phyloP scores from a whole-genome alignment of 2,888 invertebrate species.

The Campoplex capitator region DNA sequence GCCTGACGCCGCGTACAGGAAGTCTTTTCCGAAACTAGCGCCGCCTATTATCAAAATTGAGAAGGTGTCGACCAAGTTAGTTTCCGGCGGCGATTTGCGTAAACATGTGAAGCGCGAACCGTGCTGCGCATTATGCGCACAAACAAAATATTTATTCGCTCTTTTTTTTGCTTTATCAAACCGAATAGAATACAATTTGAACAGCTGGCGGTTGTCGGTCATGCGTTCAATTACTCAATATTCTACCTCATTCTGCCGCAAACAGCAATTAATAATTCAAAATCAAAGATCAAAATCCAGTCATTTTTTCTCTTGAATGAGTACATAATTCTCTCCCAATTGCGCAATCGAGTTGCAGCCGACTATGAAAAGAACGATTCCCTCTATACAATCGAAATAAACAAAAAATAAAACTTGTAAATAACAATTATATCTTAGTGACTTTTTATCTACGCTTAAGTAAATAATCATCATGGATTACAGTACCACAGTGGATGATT shows the following conservation, averaged over 20 bases:
- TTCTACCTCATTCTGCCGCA: neutral
- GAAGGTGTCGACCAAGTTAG: conserved; percentile 3
- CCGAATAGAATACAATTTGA: neutral
- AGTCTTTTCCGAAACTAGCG: conserved; percentile 6
- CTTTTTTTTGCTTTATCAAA: neutral
- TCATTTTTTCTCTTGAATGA: neutral
- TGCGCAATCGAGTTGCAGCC: neutral
- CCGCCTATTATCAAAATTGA: neutral
- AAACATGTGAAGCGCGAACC: neutral
- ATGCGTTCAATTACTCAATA: too few relatives aligned
- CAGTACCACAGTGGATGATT: neutral
- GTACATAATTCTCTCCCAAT: neutral
- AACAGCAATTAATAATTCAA: neutral
- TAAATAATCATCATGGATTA: neutral
- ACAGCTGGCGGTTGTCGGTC: neutral
- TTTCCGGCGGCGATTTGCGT: conserved; percentile 30
- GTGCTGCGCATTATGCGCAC: neutral
- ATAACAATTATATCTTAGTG: neutral
- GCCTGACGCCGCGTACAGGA: neutral
- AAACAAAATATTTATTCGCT: neutral
- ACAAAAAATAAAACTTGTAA: neutral
- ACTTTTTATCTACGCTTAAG: neutral
- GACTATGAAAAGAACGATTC: neutral
- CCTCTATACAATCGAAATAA: too few relatives aligned
- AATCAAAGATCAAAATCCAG: neutral